These are phyloP conservation scores for Lynx canadensis DNA, from an alignment of 2,113 vertebrate genomes.

Conservation along the genomic window DNA sequence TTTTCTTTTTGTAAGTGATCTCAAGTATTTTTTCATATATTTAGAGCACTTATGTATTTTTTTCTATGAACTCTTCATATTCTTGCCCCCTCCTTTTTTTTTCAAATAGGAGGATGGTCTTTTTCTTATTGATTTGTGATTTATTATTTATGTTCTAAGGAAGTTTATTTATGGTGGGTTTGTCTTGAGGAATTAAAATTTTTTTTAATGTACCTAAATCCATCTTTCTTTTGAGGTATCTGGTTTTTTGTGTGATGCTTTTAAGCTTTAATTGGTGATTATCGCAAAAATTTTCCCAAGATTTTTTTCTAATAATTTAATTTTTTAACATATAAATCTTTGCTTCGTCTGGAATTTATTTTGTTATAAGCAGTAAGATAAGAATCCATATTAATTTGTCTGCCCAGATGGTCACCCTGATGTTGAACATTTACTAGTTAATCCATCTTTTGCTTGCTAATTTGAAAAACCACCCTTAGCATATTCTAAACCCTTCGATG, in stretches of 20 bases:
- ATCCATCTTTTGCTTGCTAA: not conserved
- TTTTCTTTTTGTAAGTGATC: not conserved
- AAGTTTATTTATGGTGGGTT: conserved; percentile 11
- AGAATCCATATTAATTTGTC: conserved; percentile 41
- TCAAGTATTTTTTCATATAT: not conserved
- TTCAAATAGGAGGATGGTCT: not conserved
- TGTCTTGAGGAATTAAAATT: conserved; percentile 6
- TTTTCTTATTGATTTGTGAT: not conserved
- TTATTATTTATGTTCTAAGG: not conserved
- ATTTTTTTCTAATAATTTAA: conserved; percentile 31
- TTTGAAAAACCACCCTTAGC: not conserved
- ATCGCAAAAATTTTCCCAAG: not conserved
- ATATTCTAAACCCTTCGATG: not conserved
- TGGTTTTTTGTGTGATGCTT: not conserved
- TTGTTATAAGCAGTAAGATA: conserved; percentile 45
- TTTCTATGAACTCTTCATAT: conserved; percentile 6
- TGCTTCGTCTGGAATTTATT: not conserved
- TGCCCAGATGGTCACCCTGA: not conserved
- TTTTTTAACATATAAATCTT: not conserved
- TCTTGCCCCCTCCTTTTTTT: not conserved
- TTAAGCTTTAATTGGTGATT: not conserved
- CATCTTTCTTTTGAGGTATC: not conserved
- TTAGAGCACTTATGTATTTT: conserved; percentile 2
- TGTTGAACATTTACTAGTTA: not conserved
- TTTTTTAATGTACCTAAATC: not conserved